phyloP scores from a whole-genome alignment of 1,140 invertebrate genomes.

The Drosophila paulistorum region DNA sequence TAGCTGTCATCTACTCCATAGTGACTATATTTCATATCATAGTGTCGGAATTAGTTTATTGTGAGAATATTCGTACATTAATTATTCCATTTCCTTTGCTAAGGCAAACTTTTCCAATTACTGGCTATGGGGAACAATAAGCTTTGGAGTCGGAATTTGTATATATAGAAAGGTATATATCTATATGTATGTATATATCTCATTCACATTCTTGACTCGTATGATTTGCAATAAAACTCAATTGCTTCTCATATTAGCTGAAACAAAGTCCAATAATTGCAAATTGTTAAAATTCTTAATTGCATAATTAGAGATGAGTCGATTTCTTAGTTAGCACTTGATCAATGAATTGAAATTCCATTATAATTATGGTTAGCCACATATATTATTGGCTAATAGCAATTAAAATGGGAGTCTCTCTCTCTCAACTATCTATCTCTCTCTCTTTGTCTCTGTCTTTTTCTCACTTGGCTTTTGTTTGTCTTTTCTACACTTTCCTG shows the following conservation, averaged over 20 bases:
- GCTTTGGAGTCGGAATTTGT: too few relatives aligned
- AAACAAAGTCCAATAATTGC: constrained; percentile 1
- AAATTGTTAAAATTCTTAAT: constrained; percentile 1
- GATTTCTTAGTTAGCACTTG: background rate
- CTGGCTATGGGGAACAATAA: background rate
- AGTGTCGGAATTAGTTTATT: background rate
- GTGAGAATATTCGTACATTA: background rate
- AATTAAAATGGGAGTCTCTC: constrained; percentile 24
- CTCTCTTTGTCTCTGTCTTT: background rate
- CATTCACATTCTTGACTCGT: background rate
- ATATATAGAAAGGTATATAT: background rate
- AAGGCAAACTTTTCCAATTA: background rate
- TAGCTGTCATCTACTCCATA: background rate
- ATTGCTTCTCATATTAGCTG: background rate
- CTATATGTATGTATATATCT: background rate
- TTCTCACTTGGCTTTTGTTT: constrained; percentile 9
- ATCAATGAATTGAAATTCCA: background rate
- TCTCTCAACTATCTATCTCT: background rate
- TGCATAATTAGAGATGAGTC: background rate
- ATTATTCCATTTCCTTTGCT: background rate
- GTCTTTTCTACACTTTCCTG: background rate
- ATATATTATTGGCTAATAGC: constrained; percentile 32
- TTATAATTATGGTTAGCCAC: background rate
- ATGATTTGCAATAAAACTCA: constrained; percentile 3
- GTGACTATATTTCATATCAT: background rate